These are phyloP conservation scores for Acyrthosiphon pisum DNA, from an alignment of 1,140 invertebrate species.

Conservation along the genomic window DNA sequence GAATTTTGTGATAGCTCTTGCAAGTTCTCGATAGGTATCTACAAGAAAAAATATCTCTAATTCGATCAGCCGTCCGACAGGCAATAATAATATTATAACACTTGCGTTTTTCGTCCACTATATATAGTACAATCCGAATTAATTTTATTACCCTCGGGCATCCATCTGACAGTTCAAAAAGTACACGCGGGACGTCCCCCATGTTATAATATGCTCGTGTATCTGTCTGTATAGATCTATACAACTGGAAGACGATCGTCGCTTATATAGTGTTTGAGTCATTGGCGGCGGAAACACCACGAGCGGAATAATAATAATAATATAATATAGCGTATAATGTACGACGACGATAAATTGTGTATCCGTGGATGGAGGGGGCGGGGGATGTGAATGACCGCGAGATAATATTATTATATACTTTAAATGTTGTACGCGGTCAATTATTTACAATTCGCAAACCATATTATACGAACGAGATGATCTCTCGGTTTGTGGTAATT, in stretches of 20 bases:
- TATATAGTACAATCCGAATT: not conserved
- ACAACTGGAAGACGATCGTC: not conserved
- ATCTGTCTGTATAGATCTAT: not conserved
- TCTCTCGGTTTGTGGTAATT: not conserved
- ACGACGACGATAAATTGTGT: not conserved
- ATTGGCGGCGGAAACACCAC: not conserved
- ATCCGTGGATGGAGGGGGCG: not conserved
- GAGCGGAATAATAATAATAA: not conserved
- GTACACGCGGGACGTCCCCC: too few relatives aligned
- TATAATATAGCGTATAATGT: not conserved
- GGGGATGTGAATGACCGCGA: not conserved
- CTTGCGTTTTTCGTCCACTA: not conserved
- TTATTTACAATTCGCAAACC: not conserved
- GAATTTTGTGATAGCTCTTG: not conserved
- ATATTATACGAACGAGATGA: not conserved
- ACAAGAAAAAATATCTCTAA: not conserved
- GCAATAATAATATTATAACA: not conserved
- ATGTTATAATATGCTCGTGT: not conserved
- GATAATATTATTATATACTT: not conserved
- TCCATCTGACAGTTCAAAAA: not conserved
- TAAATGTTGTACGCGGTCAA: not conserved
- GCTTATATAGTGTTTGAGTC: not conserved
- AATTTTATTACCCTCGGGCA: not conserved
- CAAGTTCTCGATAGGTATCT: not conserved
- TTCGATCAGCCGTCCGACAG: not conserved